Evolutionary conservation across 2,888 invertebrate species (phyloP).

Genomic region (Idaea dimidiata): DNA sequence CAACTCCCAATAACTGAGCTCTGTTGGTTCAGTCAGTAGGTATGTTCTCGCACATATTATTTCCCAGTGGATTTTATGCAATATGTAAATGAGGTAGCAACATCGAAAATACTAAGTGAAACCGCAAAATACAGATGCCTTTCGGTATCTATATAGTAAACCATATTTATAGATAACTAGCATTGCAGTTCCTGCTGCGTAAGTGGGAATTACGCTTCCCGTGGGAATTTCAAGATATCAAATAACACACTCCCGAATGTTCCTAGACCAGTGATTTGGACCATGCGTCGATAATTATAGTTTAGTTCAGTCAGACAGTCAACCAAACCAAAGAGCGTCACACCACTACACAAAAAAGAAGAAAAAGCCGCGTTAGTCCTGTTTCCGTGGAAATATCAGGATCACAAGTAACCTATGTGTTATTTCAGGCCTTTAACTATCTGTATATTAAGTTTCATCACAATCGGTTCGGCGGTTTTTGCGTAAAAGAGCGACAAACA

Average conservation of each 20-base stretch:
- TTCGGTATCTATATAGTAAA: not conserved
- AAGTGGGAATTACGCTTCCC: not conserved
- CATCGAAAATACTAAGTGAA: not conserved
- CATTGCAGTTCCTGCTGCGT: not conserved
- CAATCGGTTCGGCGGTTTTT: too few species aligned
- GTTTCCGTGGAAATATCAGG: not conserved
- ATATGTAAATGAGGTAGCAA: not conserved
- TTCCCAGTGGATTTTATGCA: constrained; percentile 1
- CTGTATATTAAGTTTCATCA: too few species aligned
- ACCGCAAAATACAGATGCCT: not conserved
- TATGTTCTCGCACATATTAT: not conserved
- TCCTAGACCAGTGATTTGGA: too few species aligned
- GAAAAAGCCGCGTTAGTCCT: too few species aligned
- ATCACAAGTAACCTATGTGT: not conserved
- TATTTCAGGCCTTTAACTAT: not conserved
- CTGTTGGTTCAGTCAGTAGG: not conserved
- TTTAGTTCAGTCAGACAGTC: too few species aligned
- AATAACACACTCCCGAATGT: too few species aligned
- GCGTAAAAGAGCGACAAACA: too few species aligned
- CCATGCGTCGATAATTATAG: too few species aligned
- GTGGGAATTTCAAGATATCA: not conserved
- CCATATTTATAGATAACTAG: not conserved
- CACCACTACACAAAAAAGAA: too few species aligned
- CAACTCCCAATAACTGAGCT: not conserved
- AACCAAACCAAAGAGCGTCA: too few species aligned